A percentile compares a stretch with the other conserved stretches of the same genome.
Evolutionary conservation across 2,113 vertebrate genomes (phyloP).

Genomic region (Scalopus aquaticus): DNA sequence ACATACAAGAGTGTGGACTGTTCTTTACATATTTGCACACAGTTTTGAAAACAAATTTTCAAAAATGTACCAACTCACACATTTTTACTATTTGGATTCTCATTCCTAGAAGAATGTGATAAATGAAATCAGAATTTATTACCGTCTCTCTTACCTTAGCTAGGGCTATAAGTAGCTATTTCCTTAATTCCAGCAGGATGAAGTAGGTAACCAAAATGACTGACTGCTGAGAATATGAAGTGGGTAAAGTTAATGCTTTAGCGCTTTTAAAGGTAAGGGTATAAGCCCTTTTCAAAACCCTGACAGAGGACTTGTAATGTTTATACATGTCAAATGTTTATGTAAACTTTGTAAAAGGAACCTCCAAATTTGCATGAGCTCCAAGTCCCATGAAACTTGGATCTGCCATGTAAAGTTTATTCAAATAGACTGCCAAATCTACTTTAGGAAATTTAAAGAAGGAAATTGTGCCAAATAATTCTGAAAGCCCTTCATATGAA

Average conservation of each 20-base stretch:
- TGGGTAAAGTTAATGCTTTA: background rate
- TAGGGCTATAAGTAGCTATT: background rate
- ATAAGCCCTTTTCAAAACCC: background rate
- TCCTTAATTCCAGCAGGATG: background rate
- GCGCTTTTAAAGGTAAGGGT: background rate
- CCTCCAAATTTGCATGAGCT: background rate
- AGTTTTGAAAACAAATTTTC: background rate
- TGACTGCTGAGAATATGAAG: background rate
- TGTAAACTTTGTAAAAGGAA: constrained; percentile 11
- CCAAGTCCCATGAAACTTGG: background rate
- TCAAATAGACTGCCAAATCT: constrained; percentile 2
- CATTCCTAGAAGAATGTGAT: background rate
- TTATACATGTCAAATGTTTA: background rate
- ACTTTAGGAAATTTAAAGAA: background rate
- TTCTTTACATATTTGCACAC: background rate
- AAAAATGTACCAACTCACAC: background rate
- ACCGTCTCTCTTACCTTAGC: background rate
- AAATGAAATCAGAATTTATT: constrained; percentile 7
- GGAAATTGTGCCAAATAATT: background rate
- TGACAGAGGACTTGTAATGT: background rate
- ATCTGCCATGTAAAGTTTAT: background rate
- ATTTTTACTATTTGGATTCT: background rate
- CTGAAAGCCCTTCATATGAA: background rate
- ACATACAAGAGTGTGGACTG: accelerated
- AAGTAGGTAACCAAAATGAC: background rate